Conservation (phyloP, 2,888 invertebrate genomes). For the Lithophane ornitopus region DNA sequence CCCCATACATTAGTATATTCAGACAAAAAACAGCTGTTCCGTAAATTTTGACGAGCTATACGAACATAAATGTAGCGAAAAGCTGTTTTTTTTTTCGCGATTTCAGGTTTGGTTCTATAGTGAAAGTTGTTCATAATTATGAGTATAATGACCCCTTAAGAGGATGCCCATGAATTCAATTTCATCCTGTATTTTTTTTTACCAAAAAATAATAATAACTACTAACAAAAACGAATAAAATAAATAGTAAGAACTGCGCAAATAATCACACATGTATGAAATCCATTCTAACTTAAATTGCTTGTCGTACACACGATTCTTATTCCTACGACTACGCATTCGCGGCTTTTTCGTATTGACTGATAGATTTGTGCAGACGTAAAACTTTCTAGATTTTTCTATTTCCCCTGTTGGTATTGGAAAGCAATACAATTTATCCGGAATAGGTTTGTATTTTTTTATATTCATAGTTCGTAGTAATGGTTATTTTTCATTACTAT, state of each 20-base stretch:
- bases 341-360: conserved; percentile 31
- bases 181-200: no score
- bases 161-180: no score
- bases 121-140: no score
- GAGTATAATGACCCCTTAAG: no score
- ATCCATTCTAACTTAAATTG: conserved; percentile 58
- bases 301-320: conserved; percentile 49
- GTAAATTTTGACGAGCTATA: no score
- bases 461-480: not conserved
- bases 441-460: conserved; percentile 9
- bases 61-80: no score
- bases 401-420: conserved; percentile 32
- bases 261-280: conserved; percentile 26
- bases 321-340: conserved; percentile 24
- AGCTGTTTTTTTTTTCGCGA: no score
- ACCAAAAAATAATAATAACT: no score
- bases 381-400: conserved; percentile 44
- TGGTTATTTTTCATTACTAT: not conserved
- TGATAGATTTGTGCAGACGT: conserved; percentile 30
- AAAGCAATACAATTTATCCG: conserved; percentile 20
- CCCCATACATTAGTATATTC: no score
- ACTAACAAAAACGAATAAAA: no score
- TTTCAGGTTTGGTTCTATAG: no score
- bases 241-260: not conserved
- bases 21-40: no score